phyloP scores from a whole-genome alignment of 2,797 vertebrate species.

The Enteromius anoplus region DNA sequence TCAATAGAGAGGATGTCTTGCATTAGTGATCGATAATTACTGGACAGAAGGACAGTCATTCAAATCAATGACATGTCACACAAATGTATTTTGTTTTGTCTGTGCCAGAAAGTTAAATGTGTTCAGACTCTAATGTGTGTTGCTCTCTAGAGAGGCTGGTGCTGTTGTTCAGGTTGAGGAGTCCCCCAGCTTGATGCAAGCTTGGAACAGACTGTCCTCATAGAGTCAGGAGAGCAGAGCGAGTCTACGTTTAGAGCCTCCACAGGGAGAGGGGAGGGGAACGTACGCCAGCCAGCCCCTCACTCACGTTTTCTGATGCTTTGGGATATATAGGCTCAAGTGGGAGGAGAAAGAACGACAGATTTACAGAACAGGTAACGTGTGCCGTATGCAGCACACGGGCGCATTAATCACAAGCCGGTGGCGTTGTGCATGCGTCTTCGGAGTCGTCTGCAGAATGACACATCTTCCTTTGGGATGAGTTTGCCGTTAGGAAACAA shows the following conservation, averaged over 20 bases:
- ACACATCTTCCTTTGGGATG: constrained; percentile 33
- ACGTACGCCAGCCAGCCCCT: not conserved
- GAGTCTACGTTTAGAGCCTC: constrained; percentile 26
- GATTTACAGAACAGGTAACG: constrained; percentile 25
- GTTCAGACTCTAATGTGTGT: constrained; percentile 16
- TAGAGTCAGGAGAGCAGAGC: constrained; percentile 35
- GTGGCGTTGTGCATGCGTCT: not conserved
- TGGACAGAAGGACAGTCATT: constrained; percentile 16
- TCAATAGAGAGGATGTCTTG: constrained; percentile 23
- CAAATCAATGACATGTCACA: constrained; percentile 18
- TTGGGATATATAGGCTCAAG: constrained; percentile 16
- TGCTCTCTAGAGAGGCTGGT: constrained; percentile 29
- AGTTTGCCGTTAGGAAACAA: constrained; percentile 21
- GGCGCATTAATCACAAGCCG: constrained; percentile 30
- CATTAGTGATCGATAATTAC: constrained; percentile 40
- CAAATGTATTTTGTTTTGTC: constrained; percentile 1
- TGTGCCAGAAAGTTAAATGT: not conserved
- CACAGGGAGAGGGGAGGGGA: constrained; percentile 20
- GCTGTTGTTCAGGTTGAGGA: constrained; percentile 35
- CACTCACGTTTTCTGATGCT: constrained; percentile 21
- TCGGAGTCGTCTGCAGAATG: constrained; percentile 9
- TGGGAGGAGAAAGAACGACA: constrained; percentile 8
- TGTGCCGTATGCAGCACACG: not conserved
- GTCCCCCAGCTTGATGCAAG: constrained; percentile 47
- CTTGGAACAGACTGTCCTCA: constrained; percentile 50